Conservation (phyloP, 1,140 invertebrate genomes). For the Plodia interpunctella region DNA sequence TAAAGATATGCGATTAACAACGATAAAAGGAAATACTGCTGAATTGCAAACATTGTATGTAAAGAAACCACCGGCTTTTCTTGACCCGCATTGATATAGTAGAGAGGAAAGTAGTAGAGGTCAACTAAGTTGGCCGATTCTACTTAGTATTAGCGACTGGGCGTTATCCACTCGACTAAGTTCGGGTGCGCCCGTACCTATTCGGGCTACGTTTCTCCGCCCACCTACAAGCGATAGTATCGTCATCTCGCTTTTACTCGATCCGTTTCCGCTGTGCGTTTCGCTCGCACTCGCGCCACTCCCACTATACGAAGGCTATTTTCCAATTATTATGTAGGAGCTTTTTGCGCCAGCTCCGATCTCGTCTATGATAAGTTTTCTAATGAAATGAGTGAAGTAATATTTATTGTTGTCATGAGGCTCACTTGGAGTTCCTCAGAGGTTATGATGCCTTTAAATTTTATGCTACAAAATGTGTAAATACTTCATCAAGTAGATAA, state of each 20-base stretch:
- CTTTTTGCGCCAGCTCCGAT: constrained; percentile 58
- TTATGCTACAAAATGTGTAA: background rate
- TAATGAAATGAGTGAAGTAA: constrained; percentile 37
- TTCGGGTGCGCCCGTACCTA: constrained; percentile 45
- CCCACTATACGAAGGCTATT: constrained; percentile 52
- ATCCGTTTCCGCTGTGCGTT: constrained; percentile 32
- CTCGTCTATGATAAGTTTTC: constrained; percentile 57
- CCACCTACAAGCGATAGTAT: constrained; percentile 40
- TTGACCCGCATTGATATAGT: constrained; percentile 24
- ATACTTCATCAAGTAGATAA: too few relatives aligned
- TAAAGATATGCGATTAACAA: background rate
- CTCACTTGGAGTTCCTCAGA: background rate
- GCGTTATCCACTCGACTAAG: constrained; percentile 47
- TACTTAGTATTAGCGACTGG: constrained; percentile 46
- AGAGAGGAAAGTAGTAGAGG: constrained; percentile 27
- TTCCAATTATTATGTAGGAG: constrained; percentile 65
- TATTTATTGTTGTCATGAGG: constrained; percentile 17
- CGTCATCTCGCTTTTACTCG: constrained; percentile 33
- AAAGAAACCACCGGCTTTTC: constrained; percentile 20
- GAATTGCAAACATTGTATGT: constrained; percentile 35
- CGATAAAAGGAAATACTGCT: background rate
- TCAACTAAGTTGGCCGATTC: constrained; percentile 31
- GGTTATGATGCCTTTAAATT: background rate
- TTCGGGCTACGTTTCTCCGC: constrained; percentile 48
- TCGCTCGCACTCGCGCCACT: constrained; percentile 42